Conservation (phyloP, 2,888 invertebrate species). For the Proisotoma minuta region DNA sequence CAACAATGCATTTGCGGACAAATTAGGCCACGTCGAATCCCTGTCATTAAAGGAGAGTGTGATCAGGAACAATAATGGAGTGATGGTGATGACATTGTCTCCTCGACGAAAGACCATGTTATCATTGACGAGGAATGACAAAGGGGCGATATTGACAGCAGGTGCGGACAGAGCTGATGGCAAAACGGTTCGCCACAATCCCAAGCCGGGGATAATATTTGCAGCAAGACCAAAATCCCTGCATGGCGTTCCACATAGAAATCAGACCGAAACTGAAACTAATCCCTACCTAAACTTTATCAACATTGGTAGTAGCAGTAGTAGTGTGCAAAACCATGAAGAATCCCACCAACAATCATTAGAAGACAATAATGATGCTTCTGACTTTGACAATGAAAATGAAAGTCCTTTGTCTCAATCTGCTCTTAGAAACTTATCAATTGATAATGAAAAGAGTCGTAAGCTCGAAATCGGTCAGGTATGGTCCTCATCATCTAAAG, state of each 20-base stretch:
- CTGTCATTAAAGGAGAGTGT: slow-evolving; percentile 29
- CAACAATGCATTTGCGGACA: slow-evolving; percentile 17
- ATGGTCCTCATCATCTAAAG: not conserved
- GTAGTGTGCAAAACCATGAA: slow-evolving; percentile 1
- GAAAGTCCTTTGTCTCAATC: slow-evolving; percentile 1
- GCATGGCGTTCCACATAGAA: slow-evolving; percentile 12
- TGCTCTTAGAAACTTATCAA: slow-evolving; percentile 2
- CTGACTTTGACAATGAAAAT: slow-evolving; percentile 3
- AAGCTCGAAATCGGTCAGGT: slow-evolving; percentile 6
- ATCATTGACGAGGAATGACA: slow-evolving; percentile 7
- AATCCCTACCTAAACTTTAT: too few species aligned
- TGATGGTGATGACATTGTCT: slow-evolving; percentile 20
- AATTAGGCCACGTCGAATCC: slow-evolving; percentile 28
- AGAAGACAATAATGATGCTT: not conserved
- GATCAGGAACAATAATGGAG: slow-evolving; percentile 17
- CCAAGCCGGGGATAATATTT: slow-evolving; percentile 14
- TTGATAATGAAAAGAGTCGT: not conserved
- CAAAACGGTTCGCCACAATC: not conserved
- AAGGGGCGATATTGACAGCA: not conserved
- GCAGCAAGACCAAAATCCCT: slow-evolving; percentile 10
- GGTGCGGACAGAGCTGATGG: slow-evolving; percentile 3
- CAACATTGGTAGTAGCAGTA: not conserved
- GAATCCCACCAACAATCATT: not conserved
- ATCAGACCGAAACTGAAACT: slow-evolving; percentile 26
- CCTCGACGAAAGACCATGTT: slow-evolving; percentile 12